These are phyloP conservation scores for Pyxicephalus adspersus DNA, from an alignment of 2,113 vertebrate genomes.

Conservation along the genomic window DNA sequence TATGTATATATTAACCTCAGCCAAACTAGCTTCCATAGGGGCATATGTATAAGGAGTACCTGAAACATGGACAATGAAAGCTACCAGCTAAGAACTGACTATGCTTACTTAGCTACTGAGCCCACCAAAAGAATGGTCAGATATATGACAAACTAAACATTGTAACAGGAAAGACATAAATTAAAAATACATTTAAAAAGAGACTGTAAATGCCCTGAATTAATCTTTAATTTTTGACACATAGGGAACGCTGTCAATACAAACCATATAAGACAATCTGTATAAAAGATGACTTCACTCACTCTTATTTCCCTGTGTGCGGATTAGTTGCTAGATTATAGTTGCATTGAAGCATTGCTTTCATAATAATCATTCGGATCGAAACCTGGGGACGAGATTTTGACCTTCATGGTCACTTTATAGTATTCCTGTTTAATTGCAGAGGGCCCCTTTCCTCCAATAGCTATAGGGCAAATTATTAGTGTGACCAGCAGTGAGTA, in stretches of 20 bases:
- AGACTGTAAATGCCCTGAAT: too few relatives aligned
- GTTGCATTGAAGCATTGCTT: constrained; percentile 50
- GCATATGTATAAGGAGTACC: too few relatives aligned
- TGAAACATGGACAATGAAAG: too few relatives aligned
- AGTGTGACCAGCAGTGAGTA: constrained; percentile 37
- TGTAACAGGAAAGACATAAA: too few relatives aligned
- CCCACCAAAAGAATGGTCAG: too few relatives aligned
- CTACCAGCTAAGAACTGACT: too few relatives aligned
- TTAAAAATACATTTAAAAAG: too few relatives aligned
- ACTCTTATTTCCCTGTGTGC: constrained; percentile 33
- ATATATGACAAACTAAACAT: too few relatives aligned
- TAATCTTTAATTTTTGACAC: not conserved
- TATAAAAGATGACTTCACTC: constrained; percentile 57
- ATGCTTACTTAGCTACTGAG: too few relatives aligned
- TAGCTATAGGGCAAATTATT: constrained; percentile 56
- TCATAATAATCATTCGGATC: constrained; percentile 55
- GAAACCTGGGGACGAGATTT: constrained; percentile 41
- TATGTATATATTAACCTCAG: too few relatives aligned
- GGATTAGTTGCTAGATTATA: constrained; percentile 26
- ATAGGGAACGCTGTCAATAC: constrained; percentile 27
- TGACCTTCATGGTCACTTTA: constrained; percentile 49
- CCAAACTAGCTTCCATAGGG: too few relatives aligned
- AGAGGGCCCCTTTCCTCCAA: constrained; percentile 46
- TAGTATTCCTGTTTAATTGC: constrained; percentile 53
- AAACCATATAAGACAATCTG: constrained; percentile 39